Evolutionary conservation across 2,888 invertebrate species (phyloP).

Genomic region (Chaitophorus viminalis): DNA sequence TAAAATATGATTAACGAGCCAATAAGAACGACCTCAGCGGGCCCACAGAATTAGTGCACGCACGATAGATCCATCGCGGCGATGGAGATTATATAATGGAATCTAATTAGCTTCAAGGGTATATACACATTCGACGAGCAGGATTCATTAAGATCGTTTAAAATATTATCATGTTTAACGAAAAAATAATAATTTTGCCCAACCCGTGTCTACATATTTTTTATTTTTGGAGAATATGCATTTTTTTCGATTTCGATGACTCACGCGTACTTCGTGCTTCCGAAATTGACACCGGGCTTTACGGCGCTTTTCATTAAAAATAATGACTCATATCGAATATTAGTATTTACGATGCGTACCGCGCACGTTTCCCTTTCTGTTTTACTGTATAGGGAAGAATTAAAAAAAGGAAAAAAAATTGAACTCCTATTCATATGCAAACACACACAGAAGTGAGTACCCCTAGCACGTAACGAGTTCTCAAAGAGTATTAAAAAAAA

Average conservation of each 20-base stretch:
- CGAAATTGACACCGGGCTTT: conserved; percentile 58
- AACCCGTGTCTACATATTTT: not conserved
- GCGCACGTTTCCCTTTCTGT: conserved; percentile 30
- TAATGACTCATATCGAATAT: conserved; percentile 60
- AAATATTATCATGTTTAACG: conserved; percentile 4
- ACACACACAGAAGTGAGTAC: conserved; percentile 56
- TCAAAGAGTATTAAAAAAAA: conserved; percentile 61
- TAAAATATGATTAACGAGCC: conserved; percentile 62
- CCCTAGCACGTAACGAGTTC: conserved; percentile 60
- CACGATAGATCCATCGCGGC: conserved; percentile 40
- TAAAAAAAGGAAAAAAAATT: conserved; percentile 58
- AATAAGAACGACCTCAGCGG: conserved; percentile 35
- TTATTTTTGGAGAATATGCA: conserved; percentile 12
- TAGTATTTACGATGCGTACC: conserved; percentile 42
- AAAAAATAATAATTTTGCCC: conserved; percentile 17
- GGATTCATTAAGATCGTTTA: conserved; percentile 28
- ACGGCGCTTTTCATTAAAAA: conserved; percentile 57
- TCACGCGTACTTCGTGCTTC: conserved; percentile 45
- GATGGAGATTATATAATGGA: conserved; percentile 24
- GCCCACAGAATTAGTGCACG: conserved; percentile 38
- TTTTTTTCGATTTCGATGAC: conserved; percentile 31
- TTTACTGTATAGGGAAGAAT: conserved; percentile 51
- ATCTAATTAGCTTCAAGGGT: conserved; percentile 55
- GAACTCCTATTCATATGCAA: conserved; percentile 62
- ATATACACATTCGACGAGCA: not conserved